Percentiles rank a stretch among this genome's conserved stretches.
These are phyloP conservation scores for Porites lobata DNA, from an alignment of 92 coral and sea anemone species.

Conservation along the genomic window DNA sequence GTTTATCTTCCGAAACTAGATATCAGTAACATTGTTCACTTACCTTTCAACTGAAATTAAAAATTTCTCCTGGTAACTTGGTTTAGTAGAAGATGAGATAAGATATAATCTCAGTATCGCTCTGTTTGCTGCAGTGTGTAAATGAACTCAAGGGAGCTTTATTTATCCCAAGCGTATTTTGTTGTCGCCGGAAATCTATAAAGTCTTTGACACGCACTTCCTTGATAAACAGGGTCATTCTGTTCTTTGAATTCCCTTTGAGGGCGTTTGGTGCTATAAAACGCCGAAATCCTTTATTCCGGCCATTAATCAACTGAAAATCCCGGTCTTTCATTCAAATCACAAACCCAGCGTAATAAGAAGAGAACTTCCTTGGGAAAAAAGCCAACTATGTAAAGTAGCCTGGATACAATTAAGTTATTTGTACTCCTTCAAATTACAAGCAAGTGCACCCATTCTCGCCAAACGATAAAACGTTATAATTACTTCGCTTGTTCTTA, in stretches of 20 bases:
- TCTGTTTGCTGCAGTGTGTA: neutral
- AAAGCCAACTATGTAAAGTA: too few relatives aligned
- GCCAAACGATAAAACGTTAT: neutral
- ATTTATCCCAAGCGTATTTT: constrained; percentile 1
- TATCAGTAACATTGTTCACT: too few relatives aligned
- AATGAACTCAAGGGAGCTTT: neutral
- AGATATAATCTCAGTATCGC: neutral
- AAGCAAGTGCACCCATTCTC: neutral
- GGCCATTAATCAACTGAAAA: constrained; percentile 11
- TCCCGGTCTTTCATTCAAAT: neutral
- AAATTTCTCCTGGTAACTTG: too few relatives aligned
- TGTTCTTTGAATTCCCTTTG: constrained; percentile 17
- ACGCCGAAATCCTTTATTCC: constrained; percentile 14
- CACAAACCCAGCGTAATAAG: neutral
- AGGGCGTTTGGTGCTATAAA: constrained; percentile 19
- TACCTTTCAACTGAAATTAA: neutral
- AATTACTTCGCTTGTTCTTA: neutral
- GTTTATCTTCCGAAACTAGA: too few relatives aligned
- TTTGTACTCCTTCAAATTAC: neutral
- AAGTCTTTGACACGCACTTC: constrained; percentile 31
- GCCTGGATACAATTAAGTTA: too few relatives aligned
- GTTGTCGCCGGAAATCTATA: constrained; percentile 19
- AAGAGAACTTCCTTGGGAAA: too few relatives aligned
- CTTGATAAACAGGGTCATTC: constrained; percentile 6
- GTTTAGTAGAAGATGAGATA: too few relatives aligned